Evolutionary conservation across 2,113 vertebrate genomes (phyloP).

Genomic region (Ptyas mucosa): DNA sequence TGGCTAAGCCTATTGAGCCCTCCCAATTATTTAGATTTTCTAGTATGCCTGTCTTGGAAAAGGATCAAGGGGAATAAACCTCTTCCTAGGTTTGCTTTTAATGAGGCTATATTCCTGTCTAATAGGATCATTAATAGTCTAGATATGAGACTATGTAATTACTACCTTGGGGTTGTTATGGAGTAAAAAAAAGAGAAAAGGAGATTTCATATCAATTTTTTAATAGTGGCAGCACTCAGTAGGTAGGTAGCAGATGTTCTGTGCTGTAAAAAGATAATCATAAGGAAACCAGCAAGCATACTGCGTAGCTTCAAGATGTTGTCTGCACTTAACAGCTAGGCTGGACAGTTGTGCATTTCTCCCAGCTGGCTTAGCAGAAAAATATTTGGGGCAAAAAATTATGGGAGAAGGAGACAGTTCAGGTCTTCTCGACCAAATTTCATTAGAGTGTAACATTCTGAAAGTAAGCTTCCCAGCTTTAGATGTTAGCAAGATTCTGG

Average conservation of each 20-base stretch:
- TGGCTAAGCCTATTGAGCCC: neutral
- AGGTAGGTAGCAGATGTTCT: neutral
- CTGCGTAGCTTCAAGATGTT: neutral
- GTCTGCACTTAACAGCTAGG: neutral
- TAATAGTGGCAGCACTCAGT: neutral
- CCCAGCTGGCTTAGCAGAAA: neutral
- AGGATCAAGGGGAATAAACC: neutral
- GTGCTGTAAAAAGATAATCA: neutral
- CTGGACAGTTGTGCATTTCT: neutral
- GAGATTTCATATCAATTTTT: neutral
- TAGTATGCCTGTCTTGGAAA: neutral
- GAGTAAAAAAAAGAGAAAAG: neutral
- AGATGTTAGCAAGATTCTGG: neutral
- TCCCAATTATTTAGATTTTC: neutral
- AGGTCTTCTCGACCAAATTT: neutral
- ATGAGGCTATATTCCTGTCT: neutral
- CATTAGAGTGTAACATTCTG: neutral
- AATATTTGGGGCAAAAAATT: neutral
- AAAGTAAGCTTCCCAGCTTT: neutral
- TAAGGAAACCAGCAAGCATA: neutral
- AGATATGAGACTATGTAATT: neutral
- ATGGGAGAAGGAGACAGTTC: neutral
- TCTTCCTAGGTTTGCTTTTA: neutral
- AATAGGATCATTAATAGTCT: conserved; percentile 2
- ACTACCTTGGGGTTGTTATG: neutral